Base-by-base conservation (phyloP, 2,797 vertebrate species). In the Perodicticus potto region DNA sequence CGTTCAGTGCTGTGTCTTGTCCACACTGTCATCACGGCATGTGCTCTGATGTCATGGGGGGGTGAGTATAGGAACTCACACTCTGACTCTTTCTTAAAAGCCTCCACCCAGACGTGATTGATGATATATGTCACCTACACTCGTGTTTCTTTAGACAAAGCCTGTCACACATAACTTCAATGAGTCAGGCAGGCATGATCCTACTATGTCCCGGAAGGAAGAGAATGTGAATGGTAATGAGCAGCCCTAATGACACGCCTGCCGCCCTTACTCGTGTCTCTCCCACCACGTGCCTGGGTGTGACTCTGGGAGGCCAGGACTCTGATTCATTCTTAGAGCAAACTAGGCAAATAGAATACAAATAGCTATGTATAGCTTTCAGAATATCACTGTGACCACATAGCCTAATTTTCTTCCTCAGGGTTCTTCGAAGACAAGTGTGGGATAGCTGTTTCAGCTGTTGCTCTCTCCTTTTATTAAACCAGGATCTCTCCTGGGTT, bases 111-210 rank as follows among this genome's bases (percentile, higher is more conserved):
- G 49, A 43, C 0, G 27, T 55, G 74, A 73, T 23, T 37, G 10
- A 0, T 1, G 4, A 73, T 23, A 37, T 9, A 0, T 1, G 4
- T 37, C 11, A 27, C 32, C n/a, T 82, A 69, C 23, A 37, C 16
- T 53, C 16, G 5, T 12, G 13, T 23, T 37, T 73, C 40, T 17
- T 53, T 45, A 91, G 37, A 72, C 55, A 73, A 53, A 53, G 32
- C 5, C 57, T 65, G 43, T 53, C 70, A 74, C 29, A 14, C 63
- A 34, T 34, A 72, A 55, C 57, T 13, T 25, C 32, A 22, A 7
- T 0, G 20, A 63, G n/a, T n/a, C 45, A 22, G 63, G 37, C 29
- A 86, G 22, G 22, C 34, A 55, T 3, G 55, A 72, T n/a, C 76
- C 34, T 6, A 34, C 43, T 2, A 29, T 5, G 16, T 7, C 22